phyloP scores from a whole-genome alignment of 2,797 vertebrate species.

The Siniperca scherzeri region DNA sequence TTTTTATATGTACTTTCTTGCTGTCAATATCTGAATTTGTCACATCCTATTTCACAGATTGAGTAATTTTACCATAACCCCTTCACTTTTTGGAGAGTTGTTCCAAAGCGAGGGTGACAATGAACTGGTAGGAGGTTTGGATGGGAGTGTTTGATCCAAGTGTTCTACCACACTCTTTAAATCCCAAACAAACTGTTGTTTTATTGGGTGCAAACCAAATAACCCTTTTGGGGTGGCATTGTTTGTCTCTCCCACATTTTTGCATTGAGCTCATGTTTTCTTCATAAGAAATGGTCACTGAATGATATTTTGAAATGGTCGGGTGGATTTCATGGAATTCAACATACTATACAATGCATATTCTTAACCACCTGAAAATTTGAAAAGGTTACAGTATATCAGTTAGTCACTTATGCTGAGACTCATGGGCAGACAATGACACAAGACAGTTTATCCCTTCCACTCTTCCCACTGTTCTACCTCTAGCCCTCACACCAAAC shows the following conservation, averaged over 20 bases:
- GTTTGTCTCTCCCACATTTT: not conserved
- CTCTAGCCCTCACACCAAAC: not conserved
- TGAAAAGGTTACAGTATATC: not conserved
- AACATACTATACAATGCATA: not conserved
- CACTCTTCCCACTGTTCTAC: slow-evolving; percentile 8
- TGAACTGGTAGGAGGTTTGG: not conserved
- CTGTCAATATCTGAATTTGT: not conserved
- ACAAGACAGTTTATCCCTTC: slow-evolving; percentile 11
- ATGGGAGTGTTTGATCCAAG: not conserved
- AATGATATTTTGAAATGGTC: not conserved
- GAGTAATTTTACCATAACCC: not conserved
- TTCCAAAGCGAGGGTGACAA: not conserved
- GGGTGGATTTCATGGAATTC: not conserved
- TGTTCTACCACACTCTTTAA: not conserved
- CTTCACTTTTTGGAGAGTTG: not conserved
- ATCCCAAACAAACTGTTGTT: not conserved
- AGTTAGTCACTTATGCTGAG: not conserved
- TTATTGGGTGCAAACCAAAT: not conserved
- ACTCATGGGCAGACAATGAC: slow-evolving; percentile 6
- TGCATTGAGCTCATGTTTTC: slow-evolving; percentile 4
- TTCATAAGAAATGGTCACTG: not conserved
- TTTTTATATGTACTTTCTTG: not conserved
- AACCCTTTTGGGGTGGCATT: not conserved
- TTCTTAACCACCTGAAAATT: not conserved
- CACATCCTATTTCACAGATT: not conserved